Conservation (phyloP, 2,113 vertebrate genomes). For the Grus americana region DNA sequence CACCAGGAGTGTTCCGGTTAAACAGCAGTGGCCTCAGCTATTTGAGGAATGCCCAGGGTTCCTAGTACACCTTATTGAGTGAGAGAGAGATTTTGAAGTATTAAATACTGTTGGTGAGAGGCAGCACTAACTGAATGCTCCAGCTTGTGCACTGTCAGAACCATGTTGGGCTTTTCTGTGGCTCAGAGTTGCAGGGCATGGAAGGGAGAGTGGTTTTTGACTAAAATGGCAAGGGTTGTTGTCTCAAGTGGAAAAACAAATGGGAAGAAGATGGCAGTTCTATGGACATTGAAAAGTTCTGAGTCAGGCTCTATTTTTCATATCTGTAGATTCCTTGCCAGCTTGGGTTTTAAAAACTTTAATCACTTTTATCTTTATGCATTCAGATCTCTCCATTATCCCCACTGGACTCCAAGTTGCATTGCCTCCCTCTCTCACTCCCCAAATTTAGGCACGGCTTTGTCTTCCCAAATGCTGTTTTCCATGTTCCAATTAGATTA, state of each 20-base stretch:
- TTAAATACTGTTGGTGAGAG: background rate
- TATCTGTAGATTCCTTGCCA: background rate
- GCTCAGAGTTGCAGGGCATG: background rate
- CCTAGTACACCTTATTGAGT: background rate
- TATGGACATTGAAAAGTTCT: background rate
- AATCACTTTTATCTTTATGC: background rate
- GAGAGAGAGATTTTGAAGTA: background rate
- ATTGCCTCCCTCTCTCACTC: background rate
- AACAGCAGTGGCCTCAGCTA: background rate
- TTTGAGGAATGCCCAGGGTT: background rate
- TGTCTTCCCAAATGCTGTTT: constrained; percentile 24
- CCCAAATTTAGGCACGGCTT: background rate
- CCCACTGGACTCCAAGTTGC: background rate
- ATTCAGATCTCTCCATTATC: background rate
- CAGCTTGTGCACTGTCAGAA: background rate
- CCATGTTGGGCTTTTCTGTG: background rate
- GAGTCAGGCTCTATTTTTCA: background rate
- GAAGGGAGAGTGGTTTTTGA: background rate
- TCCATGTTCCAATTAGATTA: constrained; percentile 45
- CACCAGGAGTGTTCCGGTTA: background rate
- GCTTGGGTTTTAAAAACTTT: background rate
- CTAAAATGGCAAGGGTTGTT: background rate
- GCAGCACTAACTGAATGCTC: background rate
- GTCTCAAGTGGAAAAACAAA: rapidly evolving
- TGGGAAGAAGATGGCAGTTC: background rate